Conservation (phyloP, 2,113 vertebrate genomes). For the Nesoenas mayeri region DNA sequence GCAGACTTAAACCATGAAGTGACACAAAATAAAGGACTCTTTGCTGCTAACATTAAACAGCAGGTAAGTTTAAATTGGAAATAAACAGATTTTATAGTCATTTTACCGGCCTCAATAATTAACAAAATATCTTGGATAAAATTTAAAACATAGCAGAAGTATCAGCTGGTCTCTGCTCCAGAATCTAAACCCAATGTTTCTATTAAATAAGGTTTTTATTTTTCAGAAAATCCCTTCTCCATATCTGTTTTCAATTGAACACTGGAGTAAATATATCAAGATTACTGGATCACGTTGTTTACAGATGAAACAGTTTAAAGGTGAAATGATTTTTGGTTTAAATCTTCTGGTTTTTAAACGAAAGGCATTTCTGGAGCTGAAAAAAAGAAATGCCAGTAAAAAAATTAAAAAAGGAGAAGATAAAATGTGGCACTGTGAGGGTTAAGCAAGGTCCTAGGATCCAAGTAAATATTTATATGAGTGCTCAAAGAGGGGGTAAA, state of each 20-base stretch:
- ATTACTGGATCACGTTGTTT: conserved; percentile 53
- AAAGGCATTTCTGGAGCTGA: conserved; percentile 43
- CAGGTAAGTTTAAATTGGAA: conserved; percentile 26
- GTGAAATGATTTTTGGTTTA: conserved; percentile 62
- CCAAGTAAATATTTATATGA: conserved; percentile 80
- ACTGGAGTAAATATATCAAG: conserved; percentile 52
- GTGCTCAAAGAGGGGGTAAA: conserved; percentile 66
- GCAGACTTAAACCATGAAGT: neutral
- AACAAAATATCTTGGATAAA: conserved; percentile 33
- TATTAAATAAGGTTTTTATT: conserved; percentile 27
- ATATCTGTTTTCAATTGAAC: conserved; percentile 59
- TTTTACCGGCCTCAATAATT: conserved; percentile 36
- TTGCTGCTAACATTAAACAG: neutral
- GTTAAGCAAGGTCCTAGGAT: conserved; percentile 75
- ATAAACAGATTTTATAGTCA: conserved; percentile 10
- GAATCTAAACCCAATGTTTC: conserved; percentile 18
- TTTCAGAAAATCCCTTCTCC: conserved; percentile 39
- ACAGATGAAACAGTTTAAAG: conserved; percentile 52
- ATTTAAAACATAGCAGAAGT: conserved; percentile 46
- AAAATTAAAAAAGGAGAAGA: conserved; percentile 2
- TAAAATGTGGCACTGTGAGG: conserved; percentile 53
- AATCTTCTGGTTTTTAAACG: conserved; percentile 30
- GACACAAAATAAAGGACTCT: neutral
- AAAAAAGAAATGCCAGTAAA: neutral
- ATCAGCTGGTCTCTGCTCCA: conserved; percentile 28